These are phyloP conservation scores for Laupala kohalensis DNA, from an alignment of 1,140 invertebrate species.

Conservation along the genomic window DNA sequence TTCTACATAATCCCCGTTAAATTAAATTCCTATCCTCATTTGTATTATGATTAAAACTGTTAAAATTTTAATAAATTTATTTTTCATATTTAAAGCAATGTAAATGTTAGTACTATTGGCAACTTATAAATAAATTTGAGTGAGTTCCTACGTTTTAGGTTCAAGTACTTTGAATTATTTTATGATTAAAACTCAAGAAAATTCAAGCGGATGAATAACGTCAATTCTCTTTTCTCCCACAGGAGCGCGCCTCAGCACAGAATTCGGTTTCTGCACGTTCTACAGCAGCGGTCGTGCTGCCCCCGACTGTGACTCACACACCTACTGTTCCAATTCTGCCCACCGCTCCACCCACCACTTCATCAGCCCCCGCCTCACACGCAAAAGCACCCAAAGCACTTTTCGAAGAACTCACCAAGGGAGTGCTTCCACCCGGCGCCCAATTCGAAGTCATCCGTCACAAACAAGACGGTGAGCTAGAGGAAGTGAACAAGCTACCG, in stretches of 20 bases:
- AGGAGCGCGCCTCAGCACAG: constrained; percentile 23
- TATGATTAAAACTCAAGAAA: too few relatives aligned
- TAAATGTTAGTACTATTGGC: too few relatives aligned
- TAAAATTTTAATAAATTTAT: too few relatives aligned
- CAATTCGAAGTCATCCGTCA: constrained; percentile 64
- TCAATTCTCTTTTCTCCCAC: too few relatives aligned
- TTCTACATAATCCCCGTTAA: too few relatives aligned
- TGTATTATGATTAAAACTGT: too few relatives aligned
- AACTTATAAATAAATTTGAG: too few relatives aligned
- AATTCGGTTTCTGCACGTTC: neutral
- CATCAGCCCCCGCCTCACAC: constrained; percentile 32
- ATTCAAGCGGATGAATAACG: too few relatives aligned
- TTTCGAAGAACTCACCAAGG: constrained; percentile 62
- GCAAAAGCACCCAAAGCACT: constrained; percentile 37
- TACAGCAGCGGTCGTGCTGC: neutral
- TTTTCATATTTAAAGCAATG: too few relatives aligned
- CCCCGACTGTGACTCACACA: constrained; percentile 19
- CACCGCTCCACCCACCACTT: neutral
- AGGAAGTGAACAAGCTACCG: constrained; percentile 49
- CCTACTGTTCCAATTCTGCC: neutral
- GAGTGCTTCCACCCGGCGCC: constrained; percentile 56
- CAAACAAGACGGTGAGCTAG: constrained; percentile 51
- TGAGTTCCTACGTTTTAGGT: too few relatives aligned
- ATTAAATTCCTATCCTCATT: too few relatives aligned
- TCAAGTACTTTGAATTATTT: too few relatives aligned